Evolutionary conservation across 2,797 vertebrate species (phyloP), one percentile per base, ranked within the genome.

Genomic region (Alosa sapidissima): DNA sequence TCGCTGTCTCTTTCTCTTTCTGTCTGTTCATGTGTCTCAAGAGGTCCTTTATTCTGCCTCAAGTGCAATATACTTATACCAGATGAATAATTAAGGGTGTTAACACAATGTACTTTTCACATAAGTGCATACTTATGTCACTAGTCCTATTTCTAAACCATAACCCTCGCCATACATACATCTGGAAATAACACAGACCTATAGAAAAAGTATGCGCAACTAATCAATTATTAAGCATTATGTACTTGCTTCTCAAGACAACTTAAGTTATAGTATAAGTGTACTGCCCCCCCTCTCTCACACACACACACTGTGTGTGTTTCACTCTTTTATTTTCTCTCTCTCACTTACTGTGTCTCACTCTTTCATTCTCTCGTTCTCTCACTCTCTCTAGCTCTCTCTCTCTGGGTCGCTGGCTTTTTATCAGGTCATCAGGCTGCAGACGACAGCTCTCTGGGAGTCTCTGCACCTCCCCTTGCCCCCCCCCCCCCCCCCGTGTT

Each of bases 371-470:
- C 45, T 81, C 21, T 81, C 48, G 24, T 16, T 51, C 14, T 72
- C 28, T 72, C 33, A 0, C 68, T 75, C 36, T 16, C 16, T 75
- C 28, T 72, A 11, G 3, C 28, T 24, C 19, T 82, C 45, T 68
- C 48, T 48, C 6, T 83, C 52, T 81, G 51, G 21, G 78, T 60
- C 1, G 82, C 81, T 84, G 49, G 24, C n/a, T 65, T 11, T 72
- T 72, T 72, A 72, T 72, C 65, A 72, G 65, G 11, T 14, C 33
- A 36, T 16, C 65, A 72, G 65, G 1, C 28, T 36, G 10, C 65
- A 72, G 28, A 16, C 36, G 65, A 72, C 65, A 72, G 28, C 65
- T 14, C 65, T 41, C 65, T 65, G 62, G 24, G 62, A 65, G 24
- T 28, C 28, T 8, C 28, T 28, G 0, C 62, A 33, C n/a, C 65